phyloP scores from a whole-genome alignment of 2,797 vertebrate genomes.

The Rhinella marina region DNA sequence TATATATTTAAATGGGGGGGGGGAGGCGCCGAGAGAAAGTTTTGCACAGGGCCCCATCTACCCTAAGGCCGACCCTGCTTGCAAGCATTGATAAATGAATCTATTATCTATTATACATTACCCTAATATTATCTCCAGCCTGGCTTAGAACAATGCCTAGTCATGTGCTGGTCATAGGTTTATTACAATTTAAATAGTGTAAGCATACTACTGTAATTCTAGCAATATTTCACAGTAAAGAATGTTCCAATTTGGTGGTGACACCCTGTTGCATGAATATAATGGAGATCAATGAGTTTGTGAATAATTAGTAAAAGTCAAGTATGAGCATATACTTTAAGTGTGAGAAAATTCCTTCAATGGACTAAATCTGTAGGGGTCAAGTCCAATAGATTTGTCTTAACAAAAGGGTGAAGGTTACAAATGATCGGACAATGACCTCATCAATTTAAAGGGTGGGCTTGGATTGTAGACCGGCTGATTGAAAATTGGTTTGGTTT shows the following conservation, averaged over 20 bases:
- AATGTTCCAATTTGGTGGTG: not conserved
- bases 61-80: too few relatives aligned
- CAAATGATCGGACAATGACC: not conserved
- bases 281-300: conserved; percentile 14
- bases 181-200: not conserved
- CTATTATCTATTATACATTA: not conserved
- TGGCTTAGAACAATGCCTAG: not conserved
- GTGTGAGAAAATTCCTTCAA: not conserved
- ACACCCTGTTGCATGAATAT: not conserved
- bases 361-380: not conserved
- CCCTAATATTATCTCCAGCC: not conserved
- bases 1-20: too few relatives aligned
- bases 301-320: not conserved
- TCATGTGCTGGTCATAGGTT: not conserved
- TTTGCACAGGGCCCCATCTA: too few relatives aligned
- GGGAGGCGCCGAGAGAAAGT: too few relatives aligned
- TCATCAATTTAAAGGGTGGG: not conserved
- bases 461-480: not conserved
- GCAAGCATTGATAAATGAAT: not conserved
- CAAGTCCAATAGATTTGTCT: not conserved
- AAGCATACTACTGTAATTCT: not conserved
- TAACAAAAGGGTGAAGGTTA: not conserved
- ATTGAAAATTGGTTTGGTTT: not conserved
- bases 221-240: not conserved
- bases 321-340: not conserved